A percentile compares a stretch with the other conserved stretches of the same genome.
phyloP scores from a whole-genome alignment of 2,888 invertebrate species.

The Cotesia congregata region DNA sequence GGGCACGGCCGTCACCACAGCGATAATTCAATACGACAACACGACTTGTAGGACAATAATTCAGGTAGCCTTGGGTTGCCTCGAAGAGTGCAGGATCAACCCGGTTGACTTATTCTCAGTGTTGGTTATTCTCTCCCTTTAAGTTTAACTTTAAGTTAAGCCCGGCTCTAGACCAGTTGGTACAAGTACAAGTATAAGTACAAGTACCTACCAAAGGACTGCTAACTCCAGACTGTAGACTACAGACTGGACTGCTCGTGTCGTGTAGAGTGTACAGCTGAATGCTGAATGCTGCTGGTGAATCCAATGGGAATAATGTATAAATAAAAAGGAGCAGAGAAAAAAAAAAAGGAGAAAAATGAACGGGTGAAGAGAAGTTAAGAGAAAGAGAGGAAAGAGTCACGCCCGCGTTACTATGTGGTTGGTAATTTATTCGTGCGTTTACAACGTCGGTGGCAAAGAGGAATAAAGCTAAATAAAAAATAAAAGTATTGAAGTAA shows the following conservation, averaged over 20 bases:
- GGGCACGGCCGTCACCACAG: slow-evolving; percentile 28
- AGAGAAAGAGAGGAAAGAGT: slow-evolving; percentile 34
- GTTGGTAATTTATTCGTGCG: slow-evolving; percentile 56
- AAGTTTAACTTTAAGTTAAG: too few relatives aligned
- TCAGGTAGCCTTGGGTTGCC: slow-evolving; percentile 45
- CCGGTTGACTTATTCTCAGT: slow-evolving; percentile 6
- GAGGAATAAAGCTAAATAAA: slow-evolving; percentile 29
- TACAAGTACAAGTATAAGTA: too few relatives aligned
- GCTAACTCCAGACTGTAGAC: too few relatives aligned
- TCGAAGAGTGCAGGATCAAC: slow-evolving; percentile 40
- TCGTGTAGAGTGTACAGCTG: slow-evolving; percentile 38
- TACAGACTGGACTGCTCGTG: slow-evolving; percentile 31
- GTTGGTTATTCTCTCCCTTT: not conserved
- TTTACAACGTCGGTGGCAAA: slow-evolving; percentile 48
- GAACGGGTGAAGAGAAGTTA: not conserved
- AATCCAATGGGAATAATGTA: slow-evolving; percentile 25
- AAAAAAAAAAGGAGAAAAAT: too few relatives aligned
- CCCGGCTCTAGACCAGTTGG: too few relatives aligned
- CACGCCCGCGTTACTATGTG: slow-evolving; percentile 44
- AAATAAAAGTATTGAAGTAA: slow-evolving; percentile 36
- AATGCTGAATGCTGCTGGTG: slow-evolving; percentile 6
- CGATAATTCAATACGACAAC: slow-evolving; percentile 40
- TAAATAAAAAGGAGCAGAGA: slow-evolving; percentile 4
- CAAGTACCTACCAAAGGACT: too few relatives aligned
- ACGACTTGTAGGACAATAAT: slow-evolving; percentile 41